Percentiles rank a stretch among this genome's conserved stretches.
Evolutionary conservation across 2,113 vertebrate species (phyloP).

Genomic region (Elachura formosa): DNA sequence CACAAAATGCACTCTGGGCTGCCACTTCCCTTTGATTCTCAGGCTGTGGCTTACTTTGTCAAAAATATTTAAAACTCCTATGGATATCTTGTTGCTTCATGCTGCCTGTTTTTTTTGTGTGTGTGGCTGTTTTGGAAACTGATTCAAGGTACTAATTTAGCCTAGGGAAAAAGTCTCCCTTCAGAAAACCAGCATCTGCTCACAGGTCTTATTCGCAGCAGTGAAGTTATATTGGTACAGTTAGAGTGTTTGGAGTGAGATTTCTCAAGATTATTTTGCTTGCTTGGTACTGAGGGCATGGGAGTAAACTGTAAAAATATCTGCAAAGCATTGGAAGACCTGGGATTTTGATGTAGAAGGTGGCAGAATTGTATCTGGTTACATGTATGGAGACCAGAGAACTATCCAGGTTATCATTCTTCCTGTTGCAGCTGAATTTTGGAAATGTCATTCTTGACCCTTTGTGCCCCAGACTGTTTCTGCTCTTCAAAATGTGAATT

Average conservation of each 20-base stretch:
- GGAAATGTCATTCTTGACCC: background rate
- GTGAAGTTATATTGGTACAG: background rate
- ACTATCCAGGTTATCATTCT: background rate
- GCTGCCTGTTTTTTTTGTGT: background rate
- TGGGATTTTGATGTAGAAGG: background rate
- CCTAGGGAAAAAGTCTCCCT: background rate
- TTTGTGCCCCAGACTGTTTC: background rate
- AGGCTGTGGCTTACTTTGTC: background rate
- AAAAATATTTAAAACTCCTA: background rate
- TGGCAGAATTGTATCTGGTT: background rate
- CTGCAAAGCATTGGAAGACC: background rate
- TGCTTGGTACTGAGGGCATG: background rate
- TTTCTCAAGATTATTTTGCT: background rate
- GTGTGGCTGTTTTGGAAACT: background rate
- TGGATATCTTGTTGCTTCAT: background rate
- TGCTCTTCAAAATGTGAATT: background rate
- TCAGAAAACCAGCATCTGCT: conserved; percentile 11
- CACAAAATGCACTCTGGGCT: background rate
- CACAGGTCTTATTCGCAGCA: background rate
- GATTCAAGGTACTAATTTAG: background rate
- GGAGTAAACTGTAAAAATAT: background rate
- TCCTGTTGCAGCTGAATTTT: background rate
- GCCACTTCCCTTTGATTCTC: background rate
- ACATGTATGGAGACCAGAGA: background rate
- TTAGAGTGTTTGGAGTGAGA: background rate